phyloP scores from a whole-genome alignment of 2,113 vertebrate genomes.

The Rhinoptilus africanus region DNA sequence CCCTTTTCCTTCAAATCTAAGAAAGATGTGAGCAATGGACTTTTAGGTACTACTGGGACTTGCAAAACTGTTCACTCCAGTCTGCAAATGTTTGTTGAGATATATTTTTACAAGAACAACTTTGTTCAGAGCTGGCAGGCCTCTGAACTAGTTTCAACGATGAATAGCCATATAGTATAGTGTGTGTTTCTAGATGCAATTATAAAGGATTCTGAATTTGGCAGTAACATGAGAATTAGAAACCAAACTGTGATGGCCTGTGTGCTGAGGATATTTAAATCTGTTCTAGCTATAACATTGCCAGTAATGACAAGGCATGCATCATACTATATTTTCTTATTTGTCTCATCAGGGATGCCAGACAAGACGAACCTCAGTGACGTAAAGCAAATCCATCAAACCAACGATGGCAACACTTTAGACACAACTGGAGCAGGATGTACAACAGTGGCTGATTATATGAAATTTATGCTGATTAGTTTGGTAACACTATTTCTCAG shows the following conservation, averaged over 20 bases:
- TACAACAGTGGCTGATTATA: neutral
- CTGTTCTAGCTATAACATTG: neutral
- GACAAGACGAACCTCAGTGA: conserved; percentile 70
- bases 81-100: conserved; percentile 13
- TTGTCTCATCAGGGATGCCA: conserved; percentile 71
- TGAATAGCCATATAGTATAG: neutral
- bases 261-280: neutral
- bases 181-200: neutral
- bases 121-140: neutral
- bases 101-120: neutral
- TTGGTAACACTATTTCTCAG: conserved; percentile 7
- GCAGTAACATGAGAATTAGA: neutral
- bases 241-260: neutral
- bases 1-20: neutral
- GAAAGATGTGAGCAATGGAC: neutral
- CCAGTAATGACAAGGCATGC: neutral
- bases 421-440: conserved; percentile 41
- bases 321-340: conserved; percentile 53
- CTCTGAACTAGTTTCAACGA: neutral
- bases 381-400: conserved; percentile 60
- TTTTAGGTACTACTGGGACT: neutral
- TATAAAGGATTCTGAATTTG: neutral
- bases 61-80: neutral
- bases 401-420: conserved; percentile 14
- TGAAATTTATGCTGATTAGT: conserved; percentile 34